Conservation (phyloP, 1,140 invertebrate species). For the Odontomachus brunneus region DNA sequence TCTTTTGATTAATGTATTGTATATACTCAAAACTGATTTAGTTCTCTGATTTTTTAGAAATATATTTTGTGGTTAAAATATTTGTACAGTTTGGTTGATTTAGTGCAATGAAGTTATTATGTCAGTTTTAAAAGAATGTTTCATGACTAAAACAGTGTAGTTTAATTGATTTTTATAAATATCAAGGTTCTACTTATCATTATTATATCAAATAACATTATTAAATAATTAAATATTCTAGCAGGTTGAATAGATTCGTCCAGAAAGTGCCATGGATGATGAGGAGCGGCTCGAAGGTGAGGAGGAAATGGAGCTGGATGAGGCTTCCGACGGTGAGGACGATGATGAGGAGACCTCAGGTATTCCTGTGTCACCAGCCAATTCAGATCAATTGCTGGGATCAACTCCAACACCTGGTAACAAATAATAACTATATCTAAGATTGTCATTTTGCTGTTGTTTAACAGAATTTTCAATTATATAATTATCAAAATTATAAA, state of each 20-base stretch:
- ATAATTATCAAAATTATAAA: conserved; percentile 23
- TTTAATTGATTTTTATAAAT: neutral
- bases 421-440: conserved; percentile 70
- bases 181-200: neutral
- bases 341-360: conserved; percentile 83
- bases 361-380: conserved; percentile 83
- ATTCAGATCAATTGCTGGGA: conserved; percentile 83
- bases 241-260: neutral
- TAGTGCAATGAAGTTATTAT: neutral
- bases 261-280: conserved; percentile 82
- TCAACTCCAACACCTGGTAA: conserved; percentile 79
- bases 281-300: conserved; percentile 84
- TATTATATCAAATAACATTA: neutral
- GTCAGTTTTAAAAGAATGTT: neutral
- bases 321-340: conserved; percentile 84
- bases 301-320: conserved; percentile 85
- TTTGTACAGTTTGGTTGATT: neutral
- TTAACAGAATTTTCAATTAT: neutral
- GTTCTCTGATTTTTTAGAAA: neutral
- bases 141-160: neutral
- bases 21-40: neutral
- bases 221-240: neutral
- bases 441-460: conserved; percentile 9
- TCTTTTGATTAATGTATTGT: neutral
- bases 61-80: neutral